Conservation (phyloP, 2,113 vertebrate species). For the Ariopsis seemanni region DNA sequence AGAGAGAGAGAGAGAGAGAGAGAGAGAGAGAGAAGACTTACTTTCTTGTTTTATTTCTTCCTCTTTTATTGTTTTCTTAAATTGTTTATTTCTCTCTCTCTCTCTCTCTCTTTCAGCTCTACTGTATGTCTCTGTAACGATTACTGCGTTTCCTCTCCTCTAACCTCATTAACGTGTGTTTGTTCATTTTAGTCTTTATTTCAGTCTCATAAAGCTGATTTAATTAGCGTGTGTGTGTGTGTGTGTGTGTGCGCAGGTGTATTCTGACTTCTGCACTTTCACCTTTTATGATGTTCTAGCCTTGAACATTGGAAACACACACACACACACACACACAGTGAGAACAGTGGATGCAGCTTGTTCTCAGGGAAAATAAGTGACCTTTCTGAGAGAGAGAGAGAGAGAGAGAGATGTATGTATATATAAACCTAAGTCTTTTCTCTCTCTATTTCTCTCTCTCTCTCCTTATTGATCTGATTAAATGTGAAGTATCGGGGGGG, state of each 20-base stretch:
- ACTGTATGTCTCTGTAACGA: neutral
- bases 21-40: neutral
- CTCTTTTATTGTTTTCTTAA: neutral
- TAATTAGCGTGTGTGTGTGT: neutral
- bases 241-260: neutral
- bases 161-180: neutral
- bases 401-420: neutral
- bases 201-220: neutral
- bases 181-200: slow-evolving; percentile 13
- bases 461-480: neutral
- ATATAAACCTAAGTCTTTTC: neutral
- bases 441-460: neutral
- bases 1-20: slow-evolving; percentile 27
- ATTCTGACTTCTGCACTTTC: neutral
- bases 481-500: neutral
- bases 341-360: neutral
- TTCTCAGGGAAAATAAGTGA: neutral
- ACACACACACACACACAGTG: slow-evolving; percentile 21
- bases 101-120: neutral
- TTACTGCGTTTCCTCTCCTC: neutral
- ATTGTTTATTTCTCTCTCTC: neutral
- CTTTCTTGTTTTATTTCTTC: neutral
- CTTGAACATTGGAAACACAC: neutral
- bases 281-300: neutral
- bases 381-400: neutral